Percentiles rank a stretch among this genome's conserved stretches.
These are phyloP conservation scores for Malurus leucopterus DNA, from an alignment of 2,797 vertebrate species.

Conservation along the genomic window DNA sequence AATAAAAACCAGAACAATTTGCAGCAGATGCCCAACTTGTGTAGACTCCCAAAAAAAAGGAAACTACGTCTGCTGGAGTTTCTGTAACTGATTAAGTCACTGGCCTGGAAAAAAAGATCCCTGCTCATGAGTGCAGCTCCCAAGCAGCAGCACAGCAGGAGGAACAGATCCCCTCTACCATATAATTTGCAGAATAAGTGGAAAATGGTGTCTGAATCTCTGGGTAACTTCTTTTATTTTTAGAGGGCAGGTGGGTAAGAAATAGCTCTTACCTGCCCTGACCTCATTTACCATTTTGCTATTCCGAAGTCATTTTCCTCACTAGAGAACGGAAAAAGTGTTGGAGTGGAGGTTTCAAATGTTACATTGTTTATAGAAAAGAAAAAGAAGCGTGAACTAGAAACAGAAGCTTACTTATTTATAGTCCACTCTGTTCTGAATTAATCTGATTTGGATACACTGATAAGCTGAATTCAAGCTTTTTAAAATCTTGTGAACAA, in stretches of 20 bases:
- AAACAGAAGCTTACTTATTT: neutral
- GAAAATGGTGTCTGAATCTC: neutral
- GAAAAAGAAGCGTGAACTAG: neutral
- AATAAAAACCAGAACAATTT: neutral
- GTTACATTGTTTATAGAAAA: slow-evolving; percentile 5
- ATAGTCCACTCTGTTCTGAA: neutral
- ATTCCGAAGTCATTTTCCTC: neutral
- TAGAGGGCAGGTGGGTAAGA: neutral
- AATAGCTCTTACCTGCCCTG: slow-evolving; percentile 21
- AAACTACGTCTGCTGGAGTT: neutral
- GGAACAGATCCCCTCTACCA: neutral
- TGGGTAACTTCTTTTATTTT: slow-evolving; percentile 2
- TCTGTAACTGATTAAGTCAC: slow-evolving; percentile 26
- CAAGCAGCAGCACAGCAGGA: neutral
- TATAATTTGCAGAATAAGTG: neutral
- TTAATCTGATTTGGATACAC: neutral
- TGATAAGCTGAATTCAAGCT: neutral
- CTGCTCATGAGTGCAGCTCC: neutral
- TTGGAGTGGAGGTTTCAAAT: neutral
- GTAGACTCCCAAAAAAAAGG: neutral
- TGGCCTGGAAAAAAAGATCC: neutral
- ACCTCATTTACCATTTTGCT: slow-evolving; percentile 28
- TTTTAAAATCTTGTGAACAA: neutral
- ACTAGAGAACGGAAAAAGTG: slow-evolving; percentile 18
- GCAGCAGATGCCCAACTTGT: neutral